Percentiles rank a stretch among this genome's conserved stretches.
Evolutionary conservation across 2,113 vertebrate species (phyloP).

Genomic region (Serinus canaria): DNA sequence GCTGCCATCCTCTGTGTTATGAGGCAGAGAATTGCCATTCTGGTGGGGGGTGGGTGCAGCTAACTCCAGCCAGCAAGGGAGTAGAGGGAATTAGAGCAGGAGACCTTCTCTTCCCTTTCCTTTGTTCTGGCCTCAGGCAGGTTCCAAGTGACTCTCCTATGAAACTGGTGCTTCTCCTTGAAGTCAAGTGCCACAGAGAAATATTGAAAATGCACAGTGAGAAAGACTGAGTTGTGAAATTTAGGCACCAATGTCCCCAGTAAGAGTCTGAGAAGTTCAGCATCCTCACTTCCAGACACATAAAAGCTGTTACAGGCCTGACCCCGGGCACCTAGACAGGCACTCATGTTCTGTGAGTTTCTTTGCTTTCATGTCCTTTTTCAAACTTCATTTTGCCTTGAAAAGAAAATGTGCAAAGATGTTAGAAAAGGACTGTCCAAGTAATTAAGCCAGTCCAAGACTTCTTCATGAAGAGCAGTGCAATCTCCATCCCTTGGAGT

Average conservation of each 20-base stretch:
- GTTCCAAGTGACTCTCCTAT: not conserved
- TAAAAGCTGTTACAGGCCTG: not conserved
- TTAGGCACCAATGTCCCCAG: not conserved
- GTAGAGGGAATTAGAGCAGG: not conserved
- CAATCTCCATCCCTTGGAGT: not conserved
- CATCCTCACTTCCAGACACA: not conserved
- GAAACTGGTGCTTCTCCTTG: not conserved
- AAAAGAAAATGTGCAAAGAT: not conserved
- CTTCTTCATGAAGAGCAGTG: not conserved
- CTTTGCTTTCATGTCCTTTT: not conserved
- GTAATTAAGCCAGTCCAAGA: not conserved
- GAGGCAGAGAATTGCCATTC: conserved; percentile 48
- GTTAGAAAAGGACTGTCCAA: not conserved
- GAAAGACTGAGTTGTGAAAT: not conserved
- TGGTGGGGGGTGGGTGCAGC: not conserved
- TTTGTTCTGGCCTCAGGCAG: conserved; percentile 25
- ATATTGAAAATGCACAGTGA: not conserved
- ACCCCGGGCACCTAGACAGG: not conserved
- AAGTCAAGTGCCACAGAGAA: not conserved
- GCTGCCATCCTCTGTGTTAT: conserved; percentile 33
- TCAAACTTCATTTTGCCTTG: not conserved
- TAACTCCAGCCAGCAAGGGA: not conserved
- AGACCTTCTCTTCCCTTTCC: not conserved
- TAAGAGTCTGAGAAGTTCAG: not conserved
- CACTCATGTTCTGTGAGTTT: not conserved